These are phyloP conservation scores for Tangara arthus DNA, from an alignment of 2,797 vertebrate species.

Conservation along the genomic window DNA sequence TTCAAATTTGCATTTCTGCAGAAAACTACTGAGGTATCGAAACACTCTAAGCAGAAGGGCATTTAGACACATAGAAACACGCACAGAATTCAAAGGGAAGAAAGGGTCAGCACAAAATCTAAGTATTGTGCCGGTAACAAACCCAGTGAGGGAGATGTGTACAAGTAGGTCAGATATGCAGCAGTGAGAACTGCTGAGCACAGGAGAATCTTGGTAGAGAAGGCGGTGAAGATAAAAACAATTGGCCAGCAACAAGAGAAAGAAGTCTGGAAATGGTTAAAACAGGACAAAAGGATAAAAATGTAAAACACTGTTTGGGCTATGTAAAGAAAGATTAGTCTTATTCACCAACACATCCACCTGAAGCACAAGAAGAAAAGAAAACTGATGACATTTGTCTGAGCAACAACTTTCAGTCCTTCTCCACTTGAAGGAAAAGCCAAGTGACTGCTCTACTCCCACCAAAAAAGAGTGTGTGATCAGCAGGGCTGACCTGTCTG, in stretches of 20 bases:
- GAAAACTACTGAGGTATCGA: slow-evolving; percentile 15
- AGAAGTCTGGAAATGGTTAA: background rate
- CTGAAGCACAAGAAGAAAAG: background rate
- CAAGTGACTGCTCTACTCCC: background rate
- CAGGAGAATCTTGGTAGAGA: background rate
- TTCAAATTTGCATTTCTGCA: background rate
- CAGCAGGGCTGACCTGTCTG: background rate
- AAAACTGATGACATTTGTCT: background rate
- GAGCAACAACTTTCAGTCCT: background rate
- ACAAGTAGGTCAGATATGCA: slow-evolving; percentile 47
- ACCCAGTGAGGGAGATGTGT: background rate
- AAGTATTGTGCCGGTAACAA: background rate
- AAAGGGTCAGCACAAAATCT: background rate
- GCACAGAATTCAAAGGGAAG: background rate
- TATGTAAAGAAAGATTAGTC: background rate
- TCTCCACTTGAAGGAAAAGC: background rate
- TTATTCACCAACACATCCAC: background rate
- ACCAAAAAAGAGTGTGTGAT: background rate
- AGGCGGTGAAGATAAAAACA: background rate
- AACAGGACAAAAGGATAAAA: background rate
- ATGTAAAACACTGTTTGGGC: background rate
- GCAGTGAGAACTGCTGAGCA: slow-evolving; percentile 26
- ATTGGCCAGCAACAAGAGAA: background rate
- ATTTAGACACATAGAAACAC: slow-evolving; percentile 6
- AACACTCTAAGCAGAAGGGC: background rate